These are phyloP conservation scores for Xenopus borealis DNA, from an alignment of 2,113 vertebrate species.

Conservation along the genomic window DNA sequence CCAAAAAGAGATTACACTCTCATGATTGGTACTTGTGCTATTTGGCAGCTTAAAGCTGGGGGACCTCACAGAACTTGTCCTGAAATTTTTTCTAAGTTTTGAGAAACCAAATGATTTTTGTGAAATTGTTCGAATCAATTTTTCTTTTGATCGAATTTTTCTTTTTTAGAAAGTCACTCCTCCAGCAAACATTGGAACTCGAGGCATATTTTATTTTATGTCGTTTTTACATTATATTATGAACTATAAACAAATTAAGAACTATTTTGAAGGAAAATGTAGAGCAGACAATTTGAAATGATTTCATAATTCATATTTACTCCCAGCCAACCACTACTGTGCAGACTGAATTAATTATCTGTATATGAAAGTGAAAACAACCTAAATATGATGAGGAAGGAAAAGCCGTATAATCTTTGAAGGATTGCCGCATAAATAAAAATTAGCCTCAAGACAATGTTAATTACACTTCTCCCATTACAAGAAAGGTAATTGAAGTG, in stretches of 20 bases:
- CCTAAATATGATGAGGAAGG: slow-evolving; percentile 38
- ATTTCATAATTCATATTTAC: slow-evolving; percentile 47
- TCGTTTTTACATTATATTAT: slow-evolving; percentile 20
- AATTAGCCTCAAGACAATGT: slow-evolving; percentile 44
- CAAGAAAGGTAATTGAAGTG: slow-evolving; percentile 40
- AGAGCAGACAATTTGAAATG: slow-evolving; percentile 39
- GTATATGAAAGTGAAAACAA: slow-evolving; percentile 40
- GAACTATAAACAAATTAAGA: slow-evolving; percentile 26
- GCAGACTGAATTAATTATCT: slow-evolving; percentile 45
- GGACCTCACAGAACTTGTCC: too few relatives aligned
- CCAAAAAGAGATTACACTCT: too few relatives aligned
- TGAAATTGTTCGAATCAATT: too few relatives aligned
- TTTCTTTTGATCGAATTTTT: too few relatives aligned
- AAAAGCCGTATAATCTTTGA: slow-evolving; percentile 39
- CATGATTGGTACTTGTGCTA: too few relatives aligned
- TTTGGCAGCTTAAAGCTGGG: too few relatives aligned
- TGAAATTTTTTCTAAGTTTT: too few relatives aligned
- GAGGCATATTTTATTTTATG: slow-evolving; percentile 6
- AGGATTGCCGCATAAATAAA: slow-evolving; percentile 44
- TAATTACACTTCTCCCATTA: slow-evolving; percentile 44
- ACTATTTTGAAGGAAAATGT: slow-evolving; percentile 35
- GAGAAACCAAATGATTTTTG: too few relatives aligned
- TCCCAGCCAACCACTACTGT: slow-evolving; percentile 37
- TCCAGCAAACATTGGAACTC: too few relatives aligned
- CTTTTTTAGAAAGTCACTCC: too few relatives aligned